phyloP scores from a whole-genome alignment of 2,113 vertebrate genomes.

The Oryzias curvinotus region DNA sequence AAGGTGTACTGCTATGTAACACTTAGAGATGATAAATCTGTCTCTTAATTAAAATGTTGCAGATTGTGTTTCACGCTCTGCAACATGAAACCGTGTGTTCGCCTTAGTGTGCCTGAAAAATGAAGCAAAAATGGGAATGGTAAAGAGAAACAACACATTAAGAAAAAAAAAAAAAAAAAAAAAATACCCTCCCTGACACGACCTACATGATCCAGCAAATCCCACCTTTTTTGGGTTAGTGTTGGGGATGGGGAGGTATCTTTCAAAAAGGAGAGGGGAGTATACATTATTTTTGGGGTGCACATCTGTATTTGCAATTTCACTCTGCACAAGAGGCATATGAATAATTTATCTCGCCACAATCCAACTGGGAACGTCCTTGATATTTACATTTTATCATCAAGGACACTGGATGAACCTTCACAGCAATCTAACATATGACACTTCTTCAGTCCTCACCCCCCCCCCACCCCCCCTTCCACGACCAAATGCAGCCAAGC shows the following conservation, averaged over 20 bases:
- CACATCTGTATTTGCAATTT: conserved; percentile 69
- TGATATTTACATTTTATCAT: conserved; percentile 83
- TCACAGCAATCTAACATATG: conserved; percentile 65
- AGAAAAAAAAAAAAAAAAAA: no score
- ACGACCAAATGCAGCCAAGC: conserved; percentile 33
- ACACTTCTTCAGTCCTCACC: conserved; percentile 47
- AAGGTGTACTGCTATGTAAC: conserved; percentile 73
- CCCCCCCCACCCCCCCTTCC: conserved; percentile 10
- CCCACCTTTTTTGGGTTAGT: conserved; percentile 62
- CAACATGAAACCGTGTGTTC: conserved; percentile 57
- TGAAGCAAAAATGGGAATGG: no score
- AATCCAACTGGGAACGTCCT: conserved; percentile 76
- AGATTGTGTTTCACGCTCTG: conserved; percentile 65
- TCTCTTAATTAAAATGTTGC: conserved; percentile 70
- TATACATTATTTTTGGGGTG: conserved; percentile 55
- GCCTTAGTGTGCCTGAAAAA: conserved; percentile 51
- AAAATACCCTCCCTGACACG: conserved; percentile 2
- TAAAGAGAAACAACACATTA: no score
- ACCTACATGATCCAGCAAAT: conserved; percentile 54
- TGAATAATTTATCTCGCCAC: conserved; percentile 80
- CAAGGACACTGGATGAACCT: conserved; percentile 70
- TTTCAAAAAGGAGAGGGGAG: conserved; percentile 50
- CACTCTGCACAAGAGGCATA: conserved; percentile 69
- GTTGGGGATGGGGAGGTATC: no score
- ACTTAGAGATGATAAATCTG: conserved; percentile 62